These are phyloP conservation scores for Cremastobaeus sp. DNA, from an alignment of 2,888 invertebrate genomes.

Conservation along the genomic window DNA sequence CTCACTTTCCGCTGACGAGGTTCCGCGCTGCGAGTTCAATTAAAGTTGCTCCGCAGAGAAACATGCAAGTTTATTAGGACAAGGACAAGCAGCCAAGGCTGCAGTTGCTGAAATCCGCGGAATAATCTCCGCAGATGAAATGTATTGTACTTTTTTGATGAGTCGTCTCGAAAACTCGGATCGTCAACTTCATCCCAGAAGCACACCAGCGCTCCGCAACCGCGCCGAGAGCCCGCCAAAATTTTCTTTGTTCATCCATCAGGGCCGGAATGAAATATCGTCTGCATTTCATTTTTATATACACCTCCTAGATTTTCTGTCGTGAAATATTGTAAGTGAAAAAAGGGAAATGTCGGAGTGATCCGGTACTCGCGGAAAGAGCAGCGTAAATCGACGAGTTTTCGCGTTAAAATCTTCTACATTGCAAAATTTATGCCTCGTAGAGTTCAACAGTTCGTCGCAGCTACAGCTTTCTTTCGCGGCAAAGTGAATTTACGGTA, in stretches of 20 bases:
- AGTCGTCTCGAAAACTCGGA: background rate
- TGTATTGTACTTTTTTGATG: constrained; percentile 13
- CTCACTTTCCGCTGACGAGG: constrained; percentile 38
- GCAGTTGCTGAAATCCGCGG: constrained; percentile 41
- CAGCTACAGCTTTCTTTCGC: constrained; percentile 54
- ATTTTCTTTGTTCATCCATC: too few relatives aligned
- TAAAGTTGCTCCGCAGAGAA: constrained; percentile 38
- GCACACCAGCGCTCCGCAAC: too few relatives aligned
- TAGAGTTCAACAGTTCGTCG: constrained; percentile 57
- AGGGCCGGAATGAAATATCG: too few relatives aligned
- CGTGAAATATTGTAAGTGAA: background rate
- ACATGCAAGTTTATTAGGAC: constrained; percentile 45
- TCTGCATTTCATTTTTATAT: too few relatives aligned
- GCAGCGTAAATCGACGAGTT: constrained; percentile 33
- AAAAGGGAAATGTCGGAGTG: constrained; percentile 3
- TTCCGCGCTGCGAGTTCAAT: constrained; percentile 25
- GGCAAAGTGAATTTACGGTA: constrained; percentile 61
- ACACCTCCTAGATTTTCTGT: background rate
- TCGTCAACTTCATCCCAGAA: too few relatives aligned
- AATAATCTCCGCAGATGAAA: constrained; percentile 33
- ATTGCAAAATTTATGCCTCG: constrained; percentile 56
- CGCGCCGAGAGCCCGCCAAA: too few relatives aligned
- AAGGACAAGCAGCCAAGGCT: constrained; percentile 35
- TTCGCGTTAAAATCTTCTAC: constrained; percentile 51
- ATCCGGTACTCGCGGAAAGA: constrained; percentile 12